A percentile compares a stretch with the other conserved stretches of the same genome.
phyloP scores from a whole-genome alignment of 2,888 invertebrate species.

The Ennomos quercinarius region DNA sequence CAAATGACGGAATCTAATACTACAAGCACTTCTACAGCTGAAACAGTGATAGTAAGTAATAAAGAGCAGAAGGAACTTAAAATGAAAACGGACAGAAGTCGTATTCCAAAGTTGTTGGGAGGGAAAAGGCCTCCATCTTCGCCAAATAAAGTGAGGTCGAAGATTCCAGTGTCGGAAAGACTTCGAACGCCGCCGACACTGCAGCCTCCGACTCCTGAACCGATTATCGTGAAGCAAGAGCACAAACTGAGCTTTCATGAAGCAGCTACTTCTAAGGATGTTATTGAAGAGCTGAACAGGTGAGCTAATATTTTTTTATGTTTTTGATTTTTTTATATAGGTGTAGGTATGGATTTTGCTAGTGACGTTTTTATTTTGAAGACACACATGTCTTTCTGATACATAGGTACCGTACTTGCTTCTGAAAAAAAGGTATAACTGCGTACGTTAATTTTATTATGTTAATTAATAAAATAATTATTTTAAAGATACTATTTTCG shows the following conservation, averaged over 20 bases:
- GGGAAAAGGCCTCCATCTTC: conserved; percentile 80
- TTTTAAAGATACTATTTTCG: no score
- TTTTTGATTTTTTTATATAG: no score
- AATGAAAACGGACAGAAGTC: conserved; percentile 81
- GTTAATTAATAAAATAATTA: no score
- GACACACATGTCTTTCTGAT: no score
- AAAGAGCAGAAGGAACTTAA: conserved; percentile 68
- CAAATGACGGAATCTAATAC: conserved; percentile 88
- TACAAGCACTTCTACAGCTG: conserved; percentile 89
- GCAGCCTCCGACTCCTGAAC: conserved; percentile 54
- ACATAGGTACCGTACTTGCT: no score
- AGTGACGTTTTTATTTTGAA: no score
- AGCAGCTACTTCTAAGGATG: conserved; percentile 90
- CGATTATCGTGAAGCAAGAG: conserved; percentile 81
- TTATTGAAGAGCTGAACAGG: conserved; percentile 90
- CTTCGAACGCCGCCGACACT: conserved; percentile 52
- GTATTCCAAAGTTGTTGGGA: conserved; percentile 82
- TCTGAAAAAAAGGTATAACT: no score
- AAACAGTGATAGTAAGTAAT: conserved; percentile 89
- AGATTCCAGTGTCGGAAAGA: conserved; percentile 74
- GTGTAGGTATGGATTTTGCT: no score
- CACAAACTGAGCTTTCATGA: conserved; percentile 90
- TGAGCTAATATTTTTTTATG: conserved; percentile 45
- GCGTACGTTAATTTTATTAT: no score
- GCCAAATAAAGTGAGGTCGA: conserved; percentile 69